phyloP scores from a whole-genome alignment of 2,888 invertebrate genomes.

The Temnothorax rugatulus region DNA sequence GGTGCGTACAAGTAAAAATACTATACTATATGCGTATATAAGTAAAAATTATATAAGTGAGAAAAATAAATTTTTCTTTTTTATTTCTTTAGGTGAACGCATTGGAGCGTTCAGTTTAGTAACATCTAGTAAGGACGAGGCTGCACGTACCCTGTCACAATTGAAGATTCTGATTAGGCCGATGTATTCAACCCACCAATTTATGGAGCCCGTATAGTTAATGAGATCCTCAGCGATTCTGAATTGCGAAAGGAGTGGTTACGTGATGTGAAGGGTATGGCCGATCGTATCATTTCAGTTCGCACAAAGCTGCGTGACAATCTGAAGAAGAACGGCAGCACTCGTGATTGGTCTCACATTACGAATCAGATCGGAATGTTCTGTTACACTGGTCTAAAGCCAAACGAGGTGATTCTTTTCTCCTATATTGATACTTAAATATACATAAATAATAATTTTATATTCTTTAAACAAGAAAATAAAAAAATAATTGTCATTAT shows the following conservation, averaged over 20 bases:
- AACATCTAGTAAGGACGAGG: conserved; percentile 92
- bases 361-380: conserved; percentile 99
- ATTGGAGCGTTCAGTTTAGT: conserved; percentile 96
- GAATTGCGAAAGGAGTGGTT: conserved; percentile 93
- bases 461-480: background rate
- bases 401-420: conserved; percentile 91
- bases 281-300: conserved; percentile 98
- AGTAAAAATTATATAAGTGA: background rate
- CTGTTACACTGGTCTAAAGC: conserved; percentile 98
- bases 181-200: conserved; percentile 98
- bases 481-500: background rate
- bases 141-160: conserved; percentile 95
- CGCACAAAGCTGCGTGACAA: conserved; percentile 92
- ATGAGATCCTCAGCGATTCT: conserved; percentile 92
- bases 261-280: conserved; percentile 98
- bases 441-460: background rate
- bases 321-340: conserved; percentile 94
- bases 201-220: conserved; percentile 96
- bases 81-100: conserved; percentile 91
- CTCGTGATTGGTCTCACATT: conserved; percentile 96
- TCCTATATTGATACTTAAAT: background rate
- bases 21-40: background rate
- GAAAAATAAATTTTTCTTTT: background rate
- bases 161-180: conserved; percentile 98
- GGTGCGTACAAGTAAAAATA: conserved; percentile 85